Evolutionary conservation across 2,888 invertebrate genomes (phyloP), one percentile per base, ranked within the genome.

Genomic region (Psylliodes chrysocephalus): DNA sequence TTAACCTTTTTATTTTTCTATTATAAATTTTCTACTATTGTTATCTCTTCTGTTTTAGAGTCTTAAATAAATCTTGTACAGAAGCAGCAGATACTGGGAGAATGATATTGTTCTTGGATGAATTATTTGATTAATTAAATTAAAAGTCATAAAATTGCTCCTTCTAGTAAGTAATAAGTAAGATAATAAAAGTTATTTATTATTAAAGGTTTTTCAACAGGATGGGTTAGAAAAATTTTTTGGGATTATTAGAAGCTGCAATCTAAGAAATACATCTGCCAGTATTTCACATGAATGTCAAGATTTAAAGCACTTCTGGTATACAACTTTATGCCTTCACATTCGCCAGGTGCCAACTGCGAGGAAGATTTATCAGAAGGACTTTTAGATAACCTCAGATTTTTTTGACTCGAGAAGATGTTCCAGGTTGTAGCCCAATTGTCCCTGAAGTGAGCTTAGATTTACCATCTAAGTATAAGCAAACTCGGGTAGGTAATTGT

Each of bases 141-240:
- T 42, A 6, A n/a, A 1, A 42, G 14, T 14, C 7, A 2, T 42
- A 1, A 6, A 42, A 14, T 42, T 42, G 42, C 42, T 42, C 42
- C 42, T 10, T 2, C 4, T 6, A 14, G 14, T 6, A 42, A 42
- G 14, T 14, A 6, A 6, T 12, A 14, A 10, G 14, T 2, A 7
- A 5, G 4, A 4, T 2, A 5, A 7, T 38, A 2, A 38, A 14
- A 2, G 14, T 10, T 42, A 8, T 10, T 28, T n/a, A 28, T 28
- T 14, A 28, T n/a, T 60, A 5, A 40, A 66, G 18, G 38, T 28
- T 61, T 60, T 68, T 2, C 68, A 70, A 46, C 68, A 64, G 47
- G 67, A 71, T 51, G 56, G 66, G 0, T 33, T 71, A 14, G 65
- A 70, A 62, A 68, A 66, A 22, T 69, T 66, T 56, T 71, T 71